Evolutionary conservation across 2,113 vertebrate genomes (phyloP), one percentile per base, ranked within the genome.

Genomic region (Oceanodroma tethys): DNA sequence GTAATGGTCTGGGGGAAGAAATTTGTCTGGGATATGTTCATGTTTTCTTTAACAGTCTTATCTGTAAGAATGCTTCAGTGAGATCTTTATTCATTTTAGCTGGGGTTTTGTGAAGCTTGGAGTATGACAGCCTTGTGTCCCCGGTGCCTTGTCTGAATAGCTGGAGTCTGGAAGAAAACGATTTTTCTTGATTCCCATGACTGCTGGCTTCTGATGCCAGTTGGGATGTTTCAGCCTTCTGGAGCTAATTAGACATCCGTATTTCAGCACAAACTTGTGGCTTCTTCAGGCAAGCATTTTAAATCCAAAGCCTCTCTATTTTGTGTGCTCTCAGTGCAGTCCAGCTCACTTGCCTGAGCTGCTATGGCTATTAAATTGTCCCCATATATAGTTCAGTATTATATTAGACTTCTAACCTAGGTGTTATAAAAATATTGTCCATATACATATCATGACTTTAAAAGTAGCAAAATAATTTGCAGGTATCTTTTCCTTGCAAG

Each of bases 381-480:
- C n/a, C 59, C 11, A 6, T 29, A 3, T 20, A 25, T 11, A 11
- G 7, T 14, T 62, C 45, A 48, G 50, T 13, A 11, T 42, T 47
- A 14, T 4, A 21, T 26, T 34, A 66, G 68, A 13, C n/a, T 68
- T 60, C 6, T 38, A 56, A 55, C 27, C 17, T 14, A 13, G 14
- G 50, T 65, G 19, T 47, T 59, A 15, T 5, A 38, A 55, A 59
- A 87, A 26, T 17, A 9, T 5, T 55, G 14, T 16, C 40, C 19
- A 1, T n/a, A 15, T 6, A 32, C 0, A 0, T 27, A 11, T 29
- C 14, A 8, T 7, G 10, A n/a, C 23, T 67, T 55, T 26, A 25
- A 52, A 90, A 60, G 56, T 5, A 52, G 56, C 32, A 38, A 17
- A 63, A 50, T 29, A 20, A 48, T 55, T 59, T 29, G 13, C 5